Conservation (phyloP, 2,113 vertebrate species). For the Melanocharis versteri region DNA sequence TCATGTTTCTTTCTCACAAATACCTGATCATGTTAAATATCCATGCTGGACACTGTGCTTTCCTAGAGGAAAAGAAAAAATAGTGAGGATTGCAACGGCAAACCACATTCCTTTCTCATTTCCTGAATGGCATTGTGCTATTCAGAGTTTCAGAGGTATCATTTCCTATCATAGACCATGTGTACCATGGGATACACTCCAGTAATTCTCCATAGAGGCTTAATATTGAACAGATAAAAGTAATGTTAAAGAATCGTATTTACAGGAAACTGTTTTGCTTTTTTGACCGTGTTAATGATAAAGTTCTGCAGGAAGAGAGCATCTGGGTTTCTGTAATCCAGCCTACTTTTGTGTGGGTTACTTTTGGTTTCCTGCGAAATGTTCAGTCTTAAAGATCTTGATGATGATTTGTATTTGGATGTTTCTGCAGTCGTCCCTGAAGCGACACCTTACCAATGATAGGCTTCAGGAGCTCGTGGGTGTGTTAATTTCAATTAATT, state of each 20-base stretch:
- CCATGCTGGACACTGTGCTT: neutral
- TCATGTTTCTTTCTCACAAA: neutral
- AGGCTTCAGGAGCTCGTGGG: neutral
- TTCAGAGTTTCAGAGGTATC: neutral
- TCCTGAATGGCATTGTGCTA: neutral
- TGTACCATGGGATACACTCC: neutral
- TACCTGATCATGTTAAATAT: neutral
- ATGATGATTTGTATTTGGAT: neutral
- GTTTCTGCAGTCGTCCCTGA: neutral
- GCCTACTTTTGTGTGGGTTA: neutral
- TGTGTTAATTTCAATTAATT: slow-evolving; percentile 51
- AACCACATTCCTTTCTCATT: neutral
- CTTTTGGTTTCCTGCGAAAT: neutral
- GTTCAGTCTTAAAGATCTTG: neutral
- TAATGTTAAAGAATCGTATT: neutral
- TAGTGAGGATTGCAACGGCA: neutral
- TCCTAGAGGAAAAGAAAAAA: neutral
- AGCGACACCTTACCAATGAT: neutral
- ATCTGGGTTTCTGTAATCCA: neutral
- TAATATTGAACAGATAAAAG: neutral
- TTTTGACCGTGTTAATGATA: neutral
- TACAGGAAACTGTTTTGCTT: neutral
- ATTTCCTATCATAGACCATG: neutral
- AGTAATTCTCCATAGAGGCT: neutral
- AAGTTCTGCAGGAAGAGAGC: neutral